Conservation (phyloP, 2,797 vertebrate species). For the Astyanax mexicanus region DNA sequence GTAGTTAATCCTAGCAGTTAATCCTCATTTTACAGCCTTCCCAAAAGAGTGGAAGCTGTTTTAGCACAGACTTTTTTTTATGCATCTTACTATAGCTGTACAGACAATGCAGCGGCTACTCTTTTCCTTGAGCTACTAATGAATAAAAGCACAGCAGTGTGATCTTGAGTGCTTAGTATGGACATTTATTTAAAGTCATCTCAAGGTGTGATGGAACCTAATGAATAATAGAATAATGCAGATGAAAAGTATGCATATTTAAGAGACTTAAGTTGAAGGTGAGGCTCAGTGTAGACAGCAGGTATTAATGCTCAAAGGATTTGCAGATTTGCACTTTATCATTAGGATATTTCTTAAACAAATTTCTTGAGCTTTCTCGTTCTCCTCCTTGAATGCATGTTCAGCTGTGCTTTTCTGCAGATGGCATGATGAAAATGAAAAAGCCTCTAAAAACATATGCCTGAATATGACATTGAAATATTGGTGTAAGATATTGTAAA, state of each 20-base stretch:
- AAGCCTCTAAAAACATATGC: too few relatives aligned
- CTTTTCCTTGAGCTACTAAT: neutral
- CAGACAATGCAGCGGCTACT: neutral
- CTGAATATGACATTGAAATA: too few relatives aligned
- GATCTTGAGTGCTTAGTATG: conserved; percentile 15
- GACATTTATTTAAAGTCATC: conserved; percentile 2
- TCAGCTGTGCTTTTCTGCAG: too few relatives aligned
- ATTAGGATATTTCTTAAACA: neutral
- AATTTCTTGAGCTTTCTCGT: neutral
- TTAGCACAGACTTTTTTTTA: too few relatives aligned
- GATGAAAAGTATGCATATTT: conserved; percentile 9
- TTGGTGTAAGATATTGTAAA: too few relatives aligned
- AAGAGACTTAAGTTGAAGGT: conserved; percentile 1
- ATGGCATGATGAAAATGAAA: neutral
- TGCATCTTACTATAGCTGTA: neutral
- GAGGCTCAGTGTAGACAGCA: neutral
- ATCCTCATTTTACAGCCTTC: neutral
- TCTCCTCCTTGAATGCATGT: neutral
- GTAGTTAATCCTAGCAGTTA: neutral
- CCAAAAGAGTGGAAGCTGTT: neutral
- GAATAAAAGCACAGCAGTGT: neutral
- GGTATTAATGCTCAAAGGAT: neutral
- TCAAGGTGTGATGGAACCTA: conserved; percentile 31
- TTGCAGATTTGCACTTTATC: neutral
- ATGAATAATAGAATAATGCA: conserved; percentile 47